Evolutionary conservation across 1,140 invertebrate species (phyloP).

Genomic region (Microplitis demolitor): DNA sequence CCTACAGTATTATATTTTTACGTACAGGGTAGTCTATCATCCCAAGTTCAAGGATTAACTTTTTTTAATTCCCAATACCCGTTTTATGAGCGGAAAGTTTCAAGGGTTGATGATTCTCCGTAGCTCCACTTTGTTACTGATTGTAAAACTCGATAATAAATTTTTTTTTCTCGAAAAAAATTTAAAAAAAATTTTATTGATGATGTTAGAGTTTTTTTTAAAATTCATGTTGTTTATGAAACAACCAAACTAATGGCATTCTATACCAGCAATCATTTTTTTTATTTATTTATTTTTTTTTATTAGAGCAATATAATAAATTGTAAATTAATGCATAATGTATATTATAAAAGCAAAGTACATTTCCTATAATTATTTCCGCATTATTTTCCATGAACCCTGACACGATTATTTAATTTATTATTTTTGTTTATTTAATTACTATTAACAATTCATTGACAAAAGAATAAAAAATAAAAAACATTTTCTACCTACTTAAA

Average conservation of each 20-base stretch:
- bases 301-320: background rate
- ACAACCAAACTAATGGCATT: no score
- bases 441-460: no score
- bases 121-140: no score
- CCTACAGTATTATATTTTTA: background rate
- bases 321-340: constrained; percentile 3
- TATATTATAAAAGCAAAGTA: no score
- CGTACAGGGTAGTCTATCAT: background rate
- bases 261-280: background rate
- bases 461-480: no score
- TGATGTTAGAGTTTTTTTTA: background rate
- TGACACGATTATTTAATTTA: no score
- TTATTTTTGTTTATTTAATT: no score
- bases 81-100: background rate
- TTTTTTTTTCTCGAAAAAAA: background rate
- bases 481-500: no score
- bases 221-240: no score
- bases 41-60: background rate
- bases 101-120: background rate
- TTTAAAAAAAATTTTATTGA: background rate
- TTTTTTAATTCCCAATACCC: background rate
- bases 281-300: background rate
- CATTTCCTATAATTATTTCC: constrained; percentile 2
- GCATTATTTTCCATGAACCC: background rate
- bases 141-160: background rate